Evolutionary conservation across 2,888 invertebrate genomes (phyloP).

Genomic region (Epinotia demarniana): DNA sequence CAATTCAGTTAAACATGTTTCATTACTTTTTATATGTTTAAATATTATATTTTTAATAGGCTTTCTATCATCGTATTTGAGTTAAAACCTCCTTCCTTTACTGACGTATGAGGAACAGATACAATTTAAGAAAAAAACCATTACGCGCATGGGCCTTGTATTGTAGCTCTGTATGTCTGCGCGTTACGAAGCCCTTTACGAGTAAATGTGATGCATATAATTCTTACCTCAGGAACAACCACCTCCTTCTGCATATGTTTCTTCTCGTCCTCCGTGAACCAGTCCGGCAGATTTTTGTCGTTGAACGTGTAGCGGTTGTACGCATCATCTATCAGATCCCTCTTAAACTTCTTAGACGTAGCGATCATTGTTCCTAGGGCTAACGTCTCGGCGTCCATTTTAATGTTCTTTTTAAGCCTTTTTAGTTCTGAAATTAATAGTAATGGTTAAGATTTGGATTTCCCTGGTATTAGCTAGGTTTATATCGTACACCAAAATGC

Average conservation of each 20-base stretch:
- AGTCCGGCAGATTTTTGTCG: constrained; percentile 95
- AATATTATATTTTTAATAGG: too few species aligned
- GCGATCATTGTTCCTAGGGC: constrained; percentile 97
- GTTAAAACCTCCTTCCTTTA: too few species aligned
- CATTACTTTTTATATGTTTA: too few species aligned
- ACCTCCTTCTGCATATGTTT: constrained; percentile 93
- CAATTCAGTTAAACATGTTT: too few species aligned
- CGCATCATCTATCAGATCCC: constrained; percentile 95
- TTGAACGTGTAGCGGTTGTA: constrained; percentile 98
- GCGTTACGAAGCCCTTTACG: too few species aligned
- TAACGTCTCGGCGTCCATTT: constrained; percentile 93
- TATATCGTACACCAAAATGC: too few species aligned
- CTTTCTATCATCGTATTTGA: too few species aligned
- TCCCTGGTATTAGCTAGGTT: too few species aligned
- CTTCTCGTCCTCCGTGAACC: constrained; percentile 98
- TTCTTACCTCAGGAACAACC: constrained; percentile 91
- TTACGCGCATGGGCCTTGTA: too few species aligned
- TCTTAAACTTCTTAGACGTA: constrained; percentile 94
- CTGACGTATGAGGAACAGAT: too few species aligned
- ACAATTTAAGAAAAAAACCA: too few species aligned
- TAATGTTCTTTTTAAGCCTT: constrained; percentile 85
- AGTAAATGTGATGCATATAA: background rate
- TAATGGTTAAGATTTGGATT: background rate
- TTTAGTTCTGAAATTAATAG: constrained; percentile 72
- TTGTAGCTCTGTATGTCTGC: too few species aligned